Evolutionary conservation across 1,140 invertebrate genomes (phyloP).

Genomic region (Halotydeus destructor): DNA sequence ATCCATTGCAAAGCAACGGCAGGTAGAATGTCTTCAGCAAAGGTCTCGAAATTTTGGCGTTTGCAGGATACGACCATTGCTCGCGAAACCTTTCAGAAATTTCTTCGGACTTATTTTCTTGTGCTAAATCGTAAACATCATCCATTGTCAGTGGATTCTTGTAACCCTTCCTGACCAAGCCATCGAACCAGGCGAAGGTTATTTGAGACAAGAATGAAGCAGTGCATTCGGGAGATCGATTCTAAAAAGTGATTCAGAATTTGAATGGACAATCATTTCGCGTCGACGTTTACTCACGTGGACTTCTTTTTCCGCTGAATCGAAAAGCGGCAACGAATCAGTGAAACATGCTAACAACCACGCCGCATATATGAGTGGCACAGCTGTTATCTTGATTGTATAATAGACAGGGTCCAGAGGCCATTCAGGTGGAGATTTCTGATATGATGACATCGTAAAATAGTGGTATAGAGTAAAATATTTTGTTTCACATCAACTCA

Average conservation of each 20-base stretch:
- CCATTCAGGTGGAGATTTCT: too few relatives aligned
- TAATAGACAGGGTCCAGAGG: too few relatives aligned
- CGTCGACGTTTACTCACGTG: too few relatives aligned
- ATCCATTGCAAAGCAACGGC: too few relatives aligned
- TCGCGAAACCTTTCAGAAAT: not conserved
- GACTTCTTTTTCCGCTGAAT: too few relatives aligned
- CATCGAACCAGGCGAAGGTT: constrained; percentile 78
- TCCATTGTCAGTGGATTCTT: constrained; percentile 8
- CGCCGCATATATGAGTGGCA: not conserved
- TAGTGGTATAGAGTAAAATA: not conserved
- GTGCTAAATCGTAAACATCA: constrained; percentile 8
- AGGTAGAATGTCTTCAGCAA: too few relatives aligned
- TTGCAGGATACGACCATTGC: too few relatives aligned
- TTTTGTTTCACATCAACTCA: not conserved
- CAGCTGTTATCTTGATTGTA: not conserved
- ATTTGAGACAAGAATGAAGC: constrained; percentile 74
- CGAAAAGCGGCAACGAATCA: too few relatives aligned
- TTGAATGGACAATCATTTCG: not conserved
- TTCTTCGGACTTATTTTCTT: constrained; percentile 43
- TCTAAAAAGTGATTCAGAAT: too few relatives aligned
- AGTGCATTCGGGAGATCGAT: constrained; percentile 41
- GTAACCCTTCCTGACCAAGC: constrained; percentile 13
- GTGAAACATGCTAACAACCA: not conserved
- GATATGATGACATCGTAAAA: too few relatives aligned
- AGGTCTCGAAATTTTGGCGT: too few relatives aligned